These are phyloP conservation scores for Ceramica pisi DNA, from an alignment of 2,888 invertebrate species.

Conservation along the genomic window DNA sequence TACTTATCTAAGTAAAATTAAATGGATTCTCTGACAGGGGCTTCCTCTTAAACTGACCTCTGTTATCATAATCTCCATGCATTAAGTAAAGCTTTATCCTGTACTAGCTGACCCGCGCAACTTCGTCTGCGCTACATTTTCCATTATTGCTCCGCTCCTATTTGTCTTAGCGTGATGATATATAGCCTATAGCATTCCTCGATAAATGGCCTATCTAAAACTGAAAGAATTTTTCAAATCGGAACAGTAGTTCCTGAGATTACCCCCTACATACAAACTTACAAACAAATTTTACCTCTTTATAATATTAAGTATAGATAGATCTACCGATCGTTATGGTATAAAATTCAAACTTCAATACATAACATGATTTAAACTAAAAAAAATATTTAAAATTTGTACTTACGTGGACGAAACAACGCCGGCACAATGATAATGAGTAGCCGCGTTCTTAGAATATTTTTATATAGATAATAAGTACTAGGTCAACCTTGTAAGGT, in stretches of 20 bases:
- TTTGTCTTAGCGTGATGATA: too few species aligned
- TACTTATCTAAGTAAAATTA: background rate
- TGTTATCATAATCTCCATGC: background rate
- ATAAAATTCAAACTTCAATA: background rate
- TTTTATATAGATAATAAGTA: slow-evolving; percentile 45
- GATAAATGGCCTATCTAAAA: too few species aligned
- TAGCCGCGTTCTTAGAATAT: slow-evolving; percentile 2
- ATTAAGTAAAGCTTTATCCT: background rate
- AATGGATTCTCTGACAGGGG: background rate
- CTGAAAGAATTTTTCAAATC: too few species aligned
- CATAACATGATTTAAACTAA: too few species aligned
- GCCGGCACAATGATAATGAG: slow-evolving; percentile 31
- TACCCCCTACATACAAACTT: too few species aligned
- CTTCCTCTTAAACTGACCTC: background rate
- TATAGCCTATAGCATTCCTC: too few species aligned
- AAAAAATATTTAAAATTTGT: background rate
- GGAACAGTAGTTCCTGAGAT: too few species aligned
- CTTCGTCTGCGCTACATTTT: too few species aligned
- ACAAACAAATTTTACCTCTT: too few species aligned
- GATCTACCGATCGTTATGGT: background rate
- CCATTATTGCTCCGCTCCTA: too few species aligned
- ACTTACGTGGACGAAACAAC: slow-evolving; percentile 41
- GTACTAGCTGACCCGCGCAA: too few species aligned
- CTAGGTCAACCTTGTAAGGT: slow-evolving; percentile 50
- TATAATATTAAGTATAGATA: too few species aligned